A percentile compares a stretch with the other conserved stretches of the same genome.
phyloP scores from a whole-genome alignment of 1,140 invertebrate species.

The Psix sp. region DNA sequence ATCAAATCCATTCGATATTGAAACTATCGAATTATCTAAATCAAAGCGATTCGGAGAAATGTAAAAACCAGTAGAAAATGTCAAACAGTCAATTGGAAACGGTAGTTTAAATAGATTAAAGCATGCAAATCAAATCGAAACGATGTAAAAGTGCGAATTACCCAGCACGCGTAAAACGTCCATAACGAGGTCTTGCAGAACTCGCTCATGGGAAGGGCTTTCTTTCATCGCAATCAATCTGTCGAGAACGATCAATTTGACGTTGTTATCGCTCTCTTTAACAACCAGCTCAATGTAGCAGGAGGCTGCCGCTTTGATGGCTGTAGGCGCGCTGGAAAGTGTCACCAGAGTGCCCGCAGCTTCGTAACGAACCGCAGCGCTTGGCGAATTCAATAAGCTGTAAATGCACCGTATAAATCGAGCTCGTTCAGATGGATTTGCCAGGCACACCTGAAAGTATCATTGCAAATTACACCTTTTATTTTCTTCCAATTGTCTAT shows the following conservation, averaged over 20 bases:
- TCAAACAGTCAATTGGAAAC: too few relatives aligned
- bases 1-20: neutral
- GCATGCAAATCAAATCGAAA: neutral
- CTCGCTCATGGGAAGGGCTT: slow-evolving; percentile 91
- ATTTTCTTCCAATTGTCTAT: too few relatives aligned
- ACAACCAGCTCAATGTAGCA: slow-evolving; percentile 99
- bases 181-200: slow-evolving; percentile 98
- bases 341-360: slow-evolving; percentile 99
- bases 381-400: slow-evolving; percentile 96
- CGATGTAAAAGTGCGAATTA: slow-evolving; percentile 68
- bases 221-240: slow-evolving; percentile 93
- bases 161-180: slow-evolving; percentile 96
- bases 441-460: slow-evolving; percentile 89
- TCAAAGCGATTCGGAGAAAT: neutral
- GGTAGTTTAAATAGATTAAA: neutral
- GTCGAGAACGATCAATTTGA: slow-evolving; percentile 98
- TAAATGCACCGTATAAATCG: slow-evolving; percentile 99
- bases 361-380: slow-evolving; percentile 98
- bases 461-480: neutral
- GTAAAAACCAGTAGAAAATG: too few relatives aligned
- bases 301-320: slow-evolving; percentile 96
- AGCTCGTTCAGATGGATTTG: slow-evolving; percentile 96
- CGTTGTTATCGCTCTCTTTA: slow-evolving; percentile 99
- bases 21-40: neutral
- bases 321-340: slow-evolving; percentile 95